phyloP scores from a whole-genome alignment of 2,113 vertebrate species.

The Arothron firmamentum region DNA sequence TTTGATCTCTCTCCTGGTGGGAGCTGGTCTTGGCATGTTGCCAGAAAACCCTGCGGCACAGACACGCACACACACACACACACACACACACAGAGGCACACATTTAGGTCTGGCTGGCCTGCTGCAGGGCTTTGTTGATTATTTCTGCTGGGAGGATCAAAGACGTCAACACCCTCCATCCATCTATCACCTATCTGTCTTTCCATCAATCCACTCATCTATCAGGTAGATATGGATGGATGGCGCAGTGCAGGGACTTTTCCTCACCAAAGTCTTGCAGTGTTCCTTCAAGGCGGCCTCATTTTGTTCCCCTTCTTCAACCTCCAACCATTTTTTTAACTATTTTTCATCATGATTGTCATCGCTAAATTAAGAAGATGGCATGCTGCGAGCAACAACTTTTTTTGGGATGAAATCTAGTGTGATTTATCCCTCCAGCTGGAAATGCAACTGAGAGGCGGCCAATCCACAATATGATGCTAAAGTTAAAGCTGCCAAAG shows the following conservation, averaged over 20 bases:
- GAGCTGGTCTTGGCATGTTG: conserved; percentile 62
- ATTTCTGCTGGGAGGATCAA: conserved; percentile 81
- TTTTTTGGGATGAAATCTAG: too few species aligned
- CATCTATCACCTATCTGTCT: conserved; percentile 15
- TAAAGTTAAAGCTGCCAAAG: too few species aligned
- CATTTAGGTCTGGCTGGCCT: conserved; percentile 61
- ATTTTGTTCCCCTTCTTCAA: too few species aligned
- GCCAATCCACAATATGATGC: too few species aligned
- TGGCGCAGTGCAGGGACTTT: background rate
- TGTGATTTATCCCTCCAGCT: too few species aligned
- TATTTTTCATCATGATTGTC: too few species aligned
- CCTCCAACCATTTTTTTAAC: too few species aligned
- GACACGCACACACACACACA: conserved; percentile 24
- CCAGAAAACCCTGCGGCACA: conserved; percentile 60
- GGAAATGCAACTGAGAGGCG: too few species aligned
- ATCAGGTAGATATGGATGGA: conserved; percentile 4
- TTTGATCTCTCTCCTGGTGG: conserved; percentile 71
- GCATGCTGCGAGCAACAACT: too few species aligned
- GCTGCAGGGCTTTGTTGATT: conserved; percentile 79
- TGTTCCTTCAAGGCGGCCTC: too few species aligned
- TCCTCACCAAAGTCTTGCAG: too few species aligned
- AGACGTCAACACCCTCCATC: conserved; percentile 54
- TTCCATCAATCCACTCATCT: conserved; percentile 34
- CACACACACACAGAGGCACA: conserved; percentile 25
- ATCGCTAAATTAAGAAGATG: too few species aligned